Evolutionary conservation across 2,797 vertebrate genomes (phyloP).

Genomic region (Lepus townsendii): DNA sequence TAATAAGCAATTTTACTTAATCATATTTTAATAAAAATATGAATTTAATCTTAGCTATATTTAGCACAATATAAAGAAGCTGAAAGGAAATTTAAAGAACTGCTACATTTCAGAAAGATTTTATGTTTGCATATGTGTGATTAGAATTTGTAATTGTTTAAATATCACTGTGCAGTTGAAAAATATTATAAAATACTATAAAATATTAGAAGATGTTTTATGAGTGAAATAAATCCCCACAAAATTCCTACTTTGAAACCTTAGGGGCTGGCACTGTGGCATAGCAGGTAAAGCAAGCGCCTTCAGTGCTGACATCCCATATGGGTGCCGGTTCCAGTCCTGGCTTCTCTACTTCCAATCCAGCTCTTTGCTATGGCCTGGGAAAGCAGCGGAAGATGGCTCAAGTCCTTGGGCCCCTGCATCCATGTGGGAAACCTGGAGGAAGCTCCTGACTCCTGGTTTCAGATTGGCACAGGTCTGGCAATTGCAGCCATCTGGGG

Average conservation of each 20-base stretch:
- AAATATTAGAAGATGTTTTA: background rate
- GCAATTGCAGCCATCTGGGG: no score
- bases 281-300: no score
- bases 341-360: no score
- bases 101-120: background rate
- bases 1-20: background rate
- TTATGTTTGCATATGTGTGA: background rate
- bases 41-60: background rate
- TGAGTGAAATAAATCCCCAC: background rate
- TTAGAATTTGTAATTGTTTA: background rate
- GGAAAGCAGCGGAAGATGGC: no score
- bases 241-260: background rate
- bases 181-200: background rate
- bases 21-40: background rate
- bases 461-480: no score
- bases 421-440: no score
- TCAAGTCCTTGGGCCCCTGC: no score
- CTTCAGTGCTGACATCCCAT: no score
- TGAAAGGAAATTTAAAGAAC: background rate
- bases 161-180: background rate
- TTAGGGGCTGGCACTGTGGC: no score
- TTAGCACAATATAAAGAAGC: background rate
- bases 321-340: no score
- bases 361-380: no score
- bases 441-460: no score